Evolutionary conservation across 2,888 invertebrate species (phyloP).

Genomic region (Tridacna crocea): DNA sequence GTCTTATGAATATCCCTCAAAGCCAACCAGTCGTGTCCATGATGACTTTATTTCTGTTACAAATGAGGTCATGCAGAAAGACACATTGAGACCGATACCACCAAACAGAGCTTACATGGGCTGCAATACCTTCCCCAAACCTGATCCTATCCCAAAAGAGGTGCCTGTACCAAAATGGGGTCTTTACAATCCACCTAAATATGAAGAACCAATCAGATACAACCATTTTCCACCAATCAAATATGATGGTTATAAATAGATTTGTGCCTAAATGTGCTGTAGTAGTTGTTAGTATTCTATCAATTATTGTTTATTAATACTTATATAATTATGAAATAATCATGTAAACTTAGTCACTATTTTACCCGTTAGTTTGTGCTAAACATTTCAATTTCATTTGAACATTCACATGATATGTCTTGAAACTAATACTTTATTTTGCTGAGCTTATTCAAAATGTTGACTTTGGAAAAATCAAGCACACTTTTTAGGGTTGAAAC

Average conservation of each 20-base stretch:
- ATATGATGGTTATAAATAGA: slow-evolving; percentile 71
- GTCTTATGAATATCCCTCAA: slow-evolving; percentile 79
- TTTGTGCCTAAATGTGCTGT: background rate
- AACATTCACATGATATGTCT: too few relatives aligned
- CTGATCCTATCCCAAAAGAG: slow-evolving; percentile 76
- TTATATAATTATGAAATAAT: too few relatives aligned
- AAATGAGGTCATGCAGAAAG: slow-evolving; percentile 78
- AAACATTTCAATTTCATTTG: too few relatives aligned
- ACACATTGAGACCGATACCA: slow-evolving; percentile 74
- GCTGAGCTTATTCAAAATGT: too few relatives aligned
- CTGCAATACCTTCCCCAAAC: slow-evolving; percentile 69
- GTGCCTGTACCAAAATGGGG: slow-evolving; percentile 82
- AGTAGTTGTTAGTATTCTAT: too few relatives aligned
- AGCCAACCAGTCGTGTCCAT: slow-evolving; percentile 75
- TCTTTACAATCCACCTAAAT: slow-evolving; percentile 80
- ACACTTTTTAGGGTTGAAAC: too few relatives aligned
- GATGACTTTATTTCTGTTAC: slow-evolving; percentile 76
- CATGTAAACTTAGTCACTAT: too few relatives aligned
- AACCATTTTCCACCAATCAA: slow-evolving; percentile 85
- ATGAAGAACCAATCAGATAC: slow-evolving; percentile 79
- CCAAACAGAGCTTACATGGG: slow-evolving; percentile 77
- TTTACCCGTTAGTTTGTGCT: too few relatives aligned
- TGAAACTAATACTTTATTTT: too few relatives aligned
- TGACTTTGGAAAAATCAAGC: too few relatives aligned
- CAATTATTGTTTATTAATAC: too few relatives aligned